These are phyloP conservation scores for Ameiurus melas DNA, from an alignment of 2,113 vertebrate genomes.

Conservation along the genomic window DNA sequence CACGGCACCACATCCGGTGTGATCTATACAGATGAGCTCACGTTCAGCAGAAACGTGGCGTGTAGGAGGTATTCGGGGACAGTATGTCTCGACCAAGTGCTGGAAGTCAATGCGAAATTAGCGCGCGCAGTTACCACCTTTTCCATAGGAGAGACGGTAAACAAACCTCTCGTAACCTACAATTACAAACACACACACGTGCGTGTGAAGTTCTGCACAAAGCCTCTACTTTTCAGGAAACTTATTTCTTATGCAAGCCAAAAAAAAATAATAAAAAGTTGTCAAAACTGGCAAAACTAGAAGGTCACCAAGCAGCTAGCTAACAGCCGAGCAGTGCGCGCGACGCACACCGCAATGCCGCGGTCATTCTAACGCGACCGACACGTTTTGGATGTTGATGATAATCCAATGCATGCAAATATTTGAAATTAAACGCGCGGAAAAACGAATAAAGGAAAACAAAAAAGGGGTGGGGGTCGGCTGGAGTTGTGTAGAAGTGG, in stretches of 20 bases:
- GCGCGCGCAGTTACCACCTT: background rate
- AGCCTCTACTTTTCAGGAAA: background rate
- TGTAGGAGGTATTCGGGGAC: slow-evolving; percentile 5
- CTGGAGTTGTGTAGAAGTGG: slow-evolving; percentile 66
- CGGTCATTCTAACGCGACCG: slow-evolving; percentile 23
- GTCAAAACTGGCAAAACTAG: slow-evolving; percentile 11
- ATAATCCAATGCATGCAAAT: slow-evolving; percentile 55
- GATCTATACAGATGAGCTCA: slow-evolving; percentile 27
- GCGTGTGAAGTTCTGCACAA: background rate
- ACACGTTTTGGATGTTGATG: slow-evolving; percentile 35
- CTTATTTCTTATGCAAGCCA: slow-evolving; percentile 35
- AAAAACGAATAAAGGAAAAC: slow-evolving; percentile 35
- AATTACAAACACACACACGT: background rate
- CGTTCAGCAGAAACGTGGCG: slow-evolving; percentile 42
- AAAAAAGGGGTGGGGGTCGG: slow-evolving; percentile 62
- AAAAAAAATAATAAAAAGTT: slow-evolving; percentile 59
- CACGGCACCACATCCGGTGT: background rate
- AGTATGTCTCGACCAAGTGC: background rate
- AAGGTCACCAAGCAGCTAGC: slow-evolving; percentile 40
- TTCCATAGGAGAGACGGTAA: background rate
- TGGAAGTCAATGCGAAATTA: slow-evolving; percentile 20
- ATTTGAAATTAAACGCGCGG: slow-evolving; percentile 24
- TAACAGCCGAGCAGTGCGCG: background rate
- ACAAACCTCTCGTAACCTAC: background rate
- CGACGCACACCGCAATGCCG: background rate